A percentile compares a stretch with the other conserved stretches of the same genome.
These are phyloP conservation scores for Callyntrura guangdongensis DNA, from an alignment of 2,888 invertebrate species.

Conservation along the genomic window DNA sequence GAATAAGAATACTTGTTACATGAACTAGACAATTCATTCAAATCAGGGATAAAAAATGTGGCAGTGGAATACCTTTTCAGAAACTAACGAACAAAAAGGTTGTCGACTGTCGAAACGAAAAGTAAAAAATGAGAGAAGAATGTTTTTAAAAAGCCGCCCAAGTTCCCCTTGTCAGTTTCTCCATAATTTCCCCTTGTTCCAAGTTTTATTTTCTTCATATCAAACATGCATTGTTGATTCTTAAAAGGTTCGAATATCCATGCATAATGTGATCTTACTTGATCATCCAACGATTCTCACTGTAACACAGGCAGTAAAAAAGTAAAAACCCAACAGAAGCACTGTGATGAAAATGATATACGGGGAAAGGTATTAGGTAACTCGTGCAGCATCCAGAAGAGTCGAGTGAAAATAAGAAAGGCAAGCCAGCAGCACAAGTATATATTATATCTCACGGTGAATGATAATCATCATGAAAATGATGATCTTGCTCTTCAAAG, in stretches of 20 bases:
- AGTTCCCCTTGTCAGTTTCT: neutral
- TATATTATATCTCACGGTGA: slow-evolving; percentile 17
- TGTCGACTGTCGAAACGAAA: neutral
- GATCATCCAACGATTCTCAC: slow-evolving; percentile 51
- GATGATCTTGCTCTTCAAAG: slow-evolving; percentile 8
- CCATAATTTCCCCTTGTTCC: neutral
- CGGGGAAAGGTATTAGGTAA: slow-evolving; percentile 39
- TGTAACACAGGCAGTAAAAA: neutral
- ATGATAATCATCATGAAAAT: slow-evolving; percentile 34
- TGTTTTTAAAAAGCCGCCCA: neutral
- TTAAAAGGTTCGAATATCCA: slow-evolving; percentile 60
- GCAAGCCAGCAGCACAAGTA: slow-evolving; percentile 8
- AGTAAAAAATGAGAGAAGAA: neutral
- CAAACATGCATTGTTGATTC: slow-evolving; percentile 59
- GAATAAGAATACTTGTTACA: neutral
- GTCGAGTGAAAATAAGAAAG: slow-evolving; percentile 41
- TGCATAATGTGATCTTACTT: slow-evolving; percentile 67
- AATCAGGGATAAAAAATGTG: neutral
- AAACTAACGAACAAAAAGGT: slow-evolving; percentile 8
- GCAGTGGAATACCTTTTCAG: slow-evolving; percentile 6
- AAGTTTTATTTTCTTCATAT: slow-evolving; percentile 18
- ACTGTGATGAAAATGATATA: slow-evolving; percentile 50
- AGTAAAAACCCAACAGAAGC: neutral
- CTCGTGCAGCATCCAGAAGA: slow-evolving; percentile 29
- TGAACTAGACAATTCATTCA: too few species aligned